Evolutionary conservation across 2,113 vertebrate species (phyloP).

Genomic region (Leptosomus discolor): DNA sequence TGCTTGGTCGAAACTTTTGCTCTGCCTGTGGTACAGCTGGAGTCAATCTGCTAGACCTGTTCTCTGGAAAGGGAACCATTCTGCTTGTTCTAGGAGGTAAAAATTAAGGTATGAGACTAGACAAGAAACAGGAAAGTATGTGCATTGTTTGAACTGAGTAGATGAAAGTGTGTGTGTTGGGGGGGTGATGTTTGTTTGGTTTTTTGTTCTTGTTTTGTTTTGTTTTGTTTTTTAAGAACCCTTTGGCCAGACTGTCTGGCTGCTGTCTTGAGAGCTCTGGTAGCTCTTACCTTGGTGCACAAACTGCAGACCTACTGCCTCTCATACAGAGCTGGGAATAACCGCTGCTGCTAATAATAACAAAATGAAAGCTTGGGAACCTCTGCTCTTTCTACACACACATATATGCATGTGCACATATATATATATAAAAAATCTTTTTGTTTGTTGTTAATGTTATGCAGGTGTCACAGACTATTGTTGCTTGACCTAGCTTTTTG

Average conservation of each 20-base stretch:
- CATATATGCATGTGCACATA: too few species aligned
- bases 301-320: background rate
- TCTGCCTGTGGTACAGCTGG: rapidly evolving
- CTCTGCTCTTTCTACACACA: background rate
- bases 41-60: background rate
- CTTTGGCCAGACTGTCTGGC: background rate
- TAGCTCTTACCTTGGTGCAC: background rate
- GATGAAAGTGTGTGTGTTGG: background rate
- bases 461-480: background rate
- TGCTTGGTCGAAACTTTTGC: background rate
- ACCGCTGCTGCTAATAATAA: background rate
- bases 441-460: background rate
- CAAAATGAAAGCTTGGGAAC: background rate
- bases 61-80: background rate
- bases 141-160: background rate
- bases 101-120: too few species aligned
- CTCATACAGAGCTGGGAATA: background rate
- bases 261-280: background rate
- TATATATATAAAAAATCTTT: background rate
- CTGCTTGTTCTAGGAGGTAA: background rate
- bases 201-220: background rate
- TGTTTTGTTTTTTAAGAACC: background rate
- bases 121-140: background rate
- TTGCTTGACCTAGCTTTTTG: background rate
- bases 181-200: background rate